Evolutionary conservation across 2,113 vertebrate species (phyloP), one percentile per base, ranked within the genome.

Genomic region (Dipodomys ordii): DNA sequence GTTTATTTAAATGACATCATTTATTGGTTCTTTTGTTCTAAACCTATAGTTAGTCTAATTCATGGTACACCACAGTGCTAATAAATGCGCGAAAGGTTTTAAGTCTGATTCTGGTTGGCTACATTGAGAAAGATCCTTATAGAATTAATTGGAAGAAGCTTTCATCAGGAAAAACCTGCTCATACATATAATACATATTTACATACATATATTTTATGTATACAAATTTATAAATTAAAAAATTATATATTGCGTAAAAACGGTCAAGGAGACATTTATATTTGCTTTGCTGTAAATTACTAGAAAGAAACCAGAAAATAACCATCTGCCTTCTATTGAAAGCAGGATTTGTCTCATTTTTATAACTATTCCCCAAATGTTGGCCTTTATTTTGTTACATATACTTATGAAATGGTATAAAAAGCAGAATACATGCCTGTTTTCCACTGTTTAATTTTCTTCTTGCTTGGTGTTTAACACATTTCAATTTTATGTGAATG

Each of bases 321-420:
- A 76, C 30, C 49, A 5, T 35, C 3, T 19, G 2, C 1, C 69
- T 19, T 2, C 0, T 30, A n/a, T 1, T 23, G 10, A 73, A 6
- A 80, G 7, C 19, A 92, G n/a, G 71, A 44, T 87, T 82, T 28
- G 25, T 46, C 65, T 79, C 30, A n/a, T 82, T 32, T 1, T 90
- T 77, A 3, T 27, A 60, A 57, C 2, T 77, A 15, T 0, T 0
- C 25, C 57, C 27, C 4, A 76, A 82, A 69, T 4, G 64, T 53
- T 32, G 49, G 49, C 12, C 49, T 67, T 19, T 80, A 44, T 80
- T 92, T 85, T 67, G 53, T 86, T 89, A 35, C 2, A 15, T 68
- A 8, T 77, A 27, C 2, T 67, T 9, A 3, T 32, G 57, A 18
- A 3, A 1, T 44, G 6, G 9, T 68, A 32, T 23, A 22, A 25